Base-by-base conservation (phyloP, 2,888 invertebrate genomes). In the Polymixis lichenea region DNA sequence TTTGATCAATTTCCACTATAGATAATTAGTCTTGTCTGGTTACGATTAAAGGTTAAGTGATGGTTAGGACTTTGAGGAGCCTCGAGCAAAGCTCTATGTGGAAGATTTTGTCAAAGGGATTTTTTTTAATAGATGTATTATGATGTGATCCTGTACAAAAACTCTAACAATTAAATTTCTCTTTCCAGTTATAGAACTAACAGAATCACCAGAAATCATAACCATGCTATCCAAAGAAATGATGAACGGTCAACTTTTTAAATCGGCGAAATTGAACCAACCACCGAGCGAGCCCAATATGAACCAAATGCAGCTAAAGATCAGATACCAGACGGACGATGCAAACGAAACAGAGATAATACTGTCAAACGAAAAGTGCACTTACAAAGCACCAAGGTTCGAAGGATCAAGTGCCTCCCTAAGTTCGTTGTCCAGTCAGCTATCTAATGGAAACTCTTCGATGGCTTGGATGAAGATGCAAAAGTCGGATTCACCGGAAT, bases 161-260 rank as follows among this genome's bases (percentile, higher is more conserved):
- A 77, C 76, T 49, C 15, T 67, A 79, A 79, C 32, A 32, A 17
- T 56, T 22, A 1, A 2, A 28, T 72, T 81, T 78, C 68, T 60
- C 51, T 76, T 95, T 95, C 2, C 94, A 98, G 98, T 98, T 61
- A 98, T 98, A 78, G 98, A 98, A 91, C 85, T 97, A 66, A 97
- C 97, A 4, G 97, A 97, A 89, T 96, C 96, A 53, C 95, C 94
- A 0, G 93, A 95, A 28, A 92, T 96, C 84, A 96, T 97, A 67
- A 92, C 93, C 7, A 80, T 93, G 53, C 91, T 98, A 56, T 95
- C 97, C 64, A 94, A 97, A 84, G 95, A 97, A 66, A 97, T 97
- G 17, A 95, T 97, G 80, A 98, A 98, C 88, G 98, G 98, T 1
- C 97, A 97, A 89, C 25, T 95, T 17, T 95, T 91, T 84, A 96